Percentiles rank a stretch among this genome's conserved stretches.
Evolutionary conservation across 2,797 vertebrate genomes (phyloP).

Genomic region (Sebastes nivosus): DNA sequence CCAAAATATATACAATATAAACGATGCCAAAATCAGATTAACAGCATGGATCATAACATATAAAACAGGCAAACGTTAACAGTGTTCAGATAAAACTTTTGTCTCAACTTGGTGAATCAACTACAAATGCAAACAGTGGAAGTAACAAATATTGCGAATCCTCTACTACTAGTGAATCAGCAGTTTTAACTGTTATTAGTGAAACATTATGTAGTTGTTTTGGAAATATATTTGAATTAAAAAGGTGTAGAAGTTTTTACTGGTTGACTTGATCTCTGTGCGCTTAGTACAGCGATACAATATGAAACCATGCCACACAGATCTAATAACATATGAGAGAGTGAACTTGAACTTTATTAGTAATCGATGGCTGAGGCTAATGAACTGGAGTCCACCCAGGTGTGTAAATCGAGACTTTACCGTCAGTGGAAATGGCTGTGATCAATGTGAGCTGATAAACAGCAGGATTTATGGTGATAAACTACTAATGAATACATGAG

Average conservation of each 20-base stretch:
- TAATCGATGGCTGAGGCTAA: constrained; percentile 38
- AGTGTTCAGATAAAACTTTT: not conserved
- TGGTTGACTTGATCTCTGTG: not conserved
- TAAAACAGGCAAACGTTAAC: not conserved
- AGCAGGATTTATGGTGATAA: constrained; percentile 21
- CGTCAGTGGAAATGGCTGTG: constrained; percentile 41
- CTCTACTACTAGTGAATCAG: fast-evolving
- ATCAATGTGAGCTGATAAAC: constrained; percentile 53
- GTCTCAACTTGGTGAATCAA: not conserved
- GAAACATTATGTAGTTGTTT: not conserved
- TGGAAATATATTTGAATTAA: not conserved
- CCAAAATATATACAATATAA: not conserved
- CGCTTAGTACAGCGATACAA: not conserved
- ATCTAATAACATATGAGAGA: constrained; percentile 13
- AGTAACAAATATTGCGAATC: too few relatives aligned
- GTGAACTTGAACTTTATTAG: constrained; percentile 13
- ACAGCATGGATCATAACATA: not conserved
- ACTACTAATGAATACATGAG: constrained; percentile 25
- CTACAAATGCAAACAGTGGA: not conserved
- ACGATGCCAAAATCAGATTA: not conserved
- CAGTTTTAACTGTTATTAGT: not conserved
- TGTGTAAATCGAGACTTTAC: constrained; percentile 39
- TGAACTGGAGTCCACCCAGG: constrained; percentile 19
- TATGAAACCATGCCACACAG: not conserved
- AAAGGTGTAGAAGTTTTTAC: not conserved